These are phyloP conservation scores for Lasiurus cinereus DNA, from an alignment of 2,113 vertebrate species.

Conservation along the genomic window DNA sequence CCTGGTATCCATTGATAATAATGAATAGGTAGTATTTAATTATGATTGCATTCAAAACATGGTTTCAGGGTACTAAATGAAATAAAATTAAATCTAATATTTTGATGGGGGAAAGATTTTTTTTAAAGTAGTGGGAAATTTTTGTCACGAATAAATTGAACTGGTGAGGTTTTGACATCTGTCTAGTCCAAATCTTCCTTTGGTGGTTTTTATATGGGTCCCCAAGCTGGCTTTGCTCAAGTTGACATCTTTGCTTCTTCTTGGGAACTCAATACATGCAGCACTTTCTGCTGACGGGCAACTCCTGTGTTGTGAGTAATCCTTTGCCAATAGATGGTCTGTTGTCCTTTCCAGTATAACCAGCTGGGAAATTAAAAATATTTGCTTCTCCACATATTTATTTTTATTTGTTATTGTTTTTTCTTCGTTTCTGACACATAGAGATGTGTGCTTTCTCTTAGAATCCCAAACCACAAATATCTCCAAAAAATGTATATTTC, in stretches of 20 bases:
- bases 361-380: conserved; percentile 64
- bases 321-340: conserved; percentile 86
- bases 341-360: conserved; percentile 82
- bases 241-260: conserved; percentile 48
- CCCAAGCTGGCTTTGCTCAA: conserved; percentile 32
- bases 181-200: not conserved
- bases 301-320: conserved; percentile 78
- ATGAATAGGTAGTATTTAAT: conserved; percentile 14
- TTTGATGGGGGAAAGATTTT: not conserved
- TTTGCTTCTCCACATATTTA: conserved; percentile 71
- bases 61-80: conserved; percentile 29
- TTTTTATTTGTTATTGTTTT: conserved; percentile 79
- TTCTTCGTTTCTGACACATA: conserved; percentile 59
- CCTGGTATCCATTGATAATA: not conserved
- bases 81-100: conserved; percentile 54
- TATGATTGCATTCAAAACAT: conserved; percentile 2
- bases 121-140: conserved; percentile 64
- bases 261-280: not conserved
- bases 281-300: not conserved
- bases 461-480: conserved; percentile 85
- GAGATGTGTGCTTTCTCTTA: conserved; percentile 78
- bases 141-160: conserved; percentile 10
- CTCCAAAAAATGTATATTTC: conserved; percentile 86
- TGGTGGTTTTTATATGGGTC: not conserved
- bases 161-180: conserved; percentile 10